Percentiles rank a stretch among this genome's conserved stretches.
phyloP scores from a whole-genome alignment of 2,797 vertebrate genomes.

The Pseudomugil gertrudae region DNA sequence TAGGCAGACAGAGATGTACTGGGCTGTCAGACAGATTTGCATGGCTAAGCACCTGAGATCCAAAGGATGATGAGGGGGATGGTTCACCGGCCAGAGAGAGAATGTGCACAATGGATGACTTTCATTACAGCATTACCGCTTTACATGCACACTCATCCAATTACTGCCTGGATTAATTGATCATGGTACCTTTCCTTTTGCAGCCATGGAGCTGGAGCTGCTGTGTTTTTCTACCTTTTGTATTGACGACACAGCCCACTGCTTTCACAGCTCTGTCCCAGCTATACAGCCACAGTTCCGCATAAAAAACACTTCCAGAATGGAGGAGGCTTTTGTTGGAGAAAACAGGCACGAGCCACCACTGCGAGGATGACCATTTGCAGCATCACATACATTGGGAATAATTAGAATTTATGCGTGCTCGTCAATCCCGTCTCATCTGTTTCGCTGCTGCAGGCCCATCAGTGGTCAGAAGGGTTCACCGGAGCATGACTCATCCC shows the following conservation, averaged over 20 bases:
- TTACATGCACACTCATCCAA: conserved; percentile 91
- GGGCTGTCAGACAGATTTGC: conserved; percentile 98
- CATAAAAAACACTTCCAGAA: conserved; percentile 59
- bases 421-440: conserved; percentile 67
- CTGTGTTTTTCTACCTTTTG: conserved; percentile 72
- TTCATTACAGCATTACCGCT: conserved; percentile 95
- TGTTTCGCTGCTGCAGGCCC: conserved; percentile 63
- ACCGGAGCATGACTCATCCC: conserved; percentile 82
- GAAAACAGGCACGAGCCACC: conserved; percentile 61
- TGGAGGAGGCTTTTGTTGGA: conserved; percentile 47
- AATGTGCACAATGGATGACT: conserved; percentile 92
- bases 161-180: conserved; percentile 99
- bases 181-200: conserved; percentile 88
- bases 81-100: conserved; percentile 84
- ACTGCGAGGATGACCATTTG: conserved; percentile 77
- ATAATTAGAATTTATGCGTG: conserved; percentile 84
- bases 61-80: conserved; percentile 91
- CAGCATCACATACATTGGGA: conserved; percentile 69
- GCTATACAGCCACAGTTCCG: conserved; percentile 58
- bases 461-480: conserved; percentile 78
- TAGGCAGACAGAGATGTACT: conserved; percentile 98
- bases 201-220: conserved; percentile 41
- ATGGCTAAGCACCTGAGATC: conserved; percentile 97
- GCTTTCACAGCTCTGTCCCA: conserved; percentile 62
- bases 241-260: conserved; percentile 44